phyloP scores from a whole-genome alignment of 92 coral and sea anemone species.

The Metridium senile region DNA sequence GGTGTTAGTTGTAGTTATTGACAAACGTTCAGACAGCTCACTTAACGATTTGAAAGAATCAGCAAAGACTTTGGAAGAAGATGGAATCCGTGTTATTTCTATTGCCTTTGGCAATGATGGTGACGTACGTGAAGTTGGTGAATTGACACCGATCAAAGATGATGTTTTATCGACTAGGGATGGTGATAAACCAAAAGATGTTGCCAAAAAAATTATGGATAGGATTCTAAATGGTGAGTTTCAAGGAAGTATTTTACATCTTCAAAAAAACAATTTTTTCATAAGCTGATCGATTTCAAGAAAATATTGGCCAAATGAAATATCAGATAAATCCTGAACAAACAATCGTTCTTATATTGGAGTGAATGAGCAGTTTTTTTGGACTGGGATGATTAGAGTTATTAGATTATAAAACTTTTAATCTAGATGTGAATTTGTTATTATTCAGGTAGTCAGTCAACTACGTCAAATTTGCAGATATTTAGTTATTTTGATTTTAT shows the following conservation, averaged over 20 bases:
- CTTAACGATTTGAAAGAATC: conserved; percentile 46
- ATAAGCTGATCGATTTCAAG: too few species aligned
- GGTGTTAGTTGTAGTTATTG: conserved; percentile 75
- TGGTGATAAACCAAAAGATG: conserved; percentile 56
- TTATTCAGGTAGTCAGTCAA: too few species aligned
- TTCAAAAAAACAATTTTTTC: neutral
- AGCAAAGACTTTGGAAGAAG: conserved; percentile 60
- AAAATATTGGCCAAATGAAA: too few species aligned
- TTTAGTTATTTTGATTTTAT: neutral
- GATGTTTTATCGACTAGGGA: conserved; percentile 65
- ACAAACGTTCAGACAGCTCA: conserved; percentile 67
- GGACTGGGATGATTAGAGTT: too few species aligned
- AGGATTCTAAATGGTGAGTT: conserved; percentile 49
- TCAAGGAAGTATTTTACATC: neutral
- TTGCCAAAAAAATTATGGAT: conserved; percentile 61
- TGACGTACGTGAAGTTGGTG: conserved; percentile 59
- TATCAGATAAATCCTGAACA: too few species aligned
- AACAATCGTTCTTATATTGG: too few species aligned
- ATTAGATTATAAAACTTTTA: too few species aligned
- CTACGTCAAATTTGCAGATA: too few species aligned
- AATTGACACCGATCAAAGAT: conserved; percentile 55
- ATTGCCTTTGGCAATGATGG: conserved; percentile 77
- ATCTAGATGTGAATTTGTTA: too few species aligned
- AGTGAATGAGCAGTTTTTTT: too few species aligned
- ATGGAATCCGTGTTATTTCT: conserved; percentile 75